These are phyloP conservation scores for Eurytemora carolleeae DNA, from an alignment of 1,140 invertebrate species.

Conservation along the genomic window DNA sequence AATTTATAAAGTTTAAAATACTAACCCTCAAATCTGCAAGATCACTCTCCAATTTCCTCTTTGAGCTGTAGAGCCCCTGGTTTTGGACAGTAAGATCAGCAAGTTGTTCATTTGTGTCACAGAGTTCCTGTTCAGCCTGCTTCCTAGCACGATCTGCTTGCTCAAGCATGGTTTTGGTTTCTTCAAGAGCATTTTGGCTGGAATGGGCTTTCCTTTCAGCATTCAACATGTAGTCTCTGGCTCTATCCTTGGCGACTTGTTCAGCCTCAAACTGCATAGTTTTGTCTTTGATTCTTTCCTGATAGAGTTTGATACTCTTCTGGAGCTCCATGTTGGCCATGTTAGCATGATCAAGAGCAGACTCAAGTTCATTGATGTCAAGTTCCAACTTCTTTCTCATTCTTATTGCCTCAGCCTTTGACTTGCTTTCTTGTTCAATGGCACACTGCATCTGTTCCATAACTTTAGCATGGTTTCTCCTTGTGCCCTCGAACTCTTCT, in stretches of 20 bases:
- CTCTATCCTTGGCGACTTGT: constrained; percentile 33
- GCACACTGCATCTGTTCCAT: constrained; percentile 36
- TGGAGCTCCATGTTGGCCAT: constrained; percentile 37
- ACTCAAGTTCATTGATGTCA: constrained; percentile 95
- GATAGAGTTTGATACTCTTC: constrained; percentile 38
- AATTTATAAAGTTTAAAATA: constrained; percentile 18
- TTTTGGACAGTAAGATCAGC: constrained; percentile 85
- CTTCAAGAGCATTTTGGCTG: constrained; percentile 31
- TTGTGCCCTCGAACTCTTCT: constrained; percentile 41
- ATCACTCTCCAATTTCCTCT: constrained; percentile 95
- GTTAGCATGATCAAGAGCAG: constrained; percentile 37
- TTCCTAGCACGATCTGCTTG: constrained; percentile 34
- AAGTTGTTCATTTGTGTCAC: constrained; percentile 88
- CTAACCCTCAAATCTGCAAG: constrained; percentile 75
- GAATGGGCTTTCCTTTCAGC: constrained; percentile 33
- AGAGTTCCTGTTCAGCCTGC: constrained; percentile 69
- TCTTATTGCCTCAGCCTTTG: constrained; percentile 40
- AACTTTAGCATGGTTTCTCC: constrained; percentile 27
- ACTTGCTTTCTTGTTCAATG: constrained; percentile 34
- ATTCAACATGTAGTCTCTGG: constrained; percentile 39
- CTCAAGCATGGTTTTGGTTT: constrained; percentile 30
- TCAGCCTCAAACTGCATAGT: constrained; percentile 39
- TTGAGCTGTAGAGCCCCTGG: constrained; percentile 73
- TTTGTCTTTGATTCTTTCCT: constrained; percentile 37
- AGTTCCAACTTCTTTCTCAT: constrained; percentile 99